phyloP scores from a whole-genome alignment of 2,888 invertebrate genomes.

The Helicoverpa assulta region DNA sequence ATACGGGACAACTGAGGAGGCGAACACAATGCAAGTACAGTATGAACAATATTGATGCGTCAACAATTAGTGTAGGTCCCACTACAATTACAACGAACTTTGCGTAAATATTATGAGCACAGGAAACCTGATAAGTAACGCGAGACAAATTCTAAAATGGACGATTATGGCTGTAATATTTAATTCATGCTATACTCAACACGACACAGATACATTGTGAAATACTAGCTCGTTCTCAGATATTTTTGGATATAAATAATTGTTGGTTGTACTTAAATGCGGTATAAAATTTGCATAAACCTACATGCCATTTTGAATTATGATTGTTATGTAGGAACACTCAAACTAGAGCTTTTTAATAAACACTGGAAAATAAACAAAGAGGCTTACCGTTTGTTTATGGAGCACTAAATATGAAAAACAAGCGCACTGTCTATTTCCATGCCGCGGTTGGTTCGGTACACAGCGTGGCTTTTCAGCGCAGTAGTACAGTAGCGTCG shows the following conservation, averaged over 20 bases:
- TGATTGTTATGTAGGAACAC: background rate
- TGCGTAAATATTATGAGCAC: constrained; percentile 47
- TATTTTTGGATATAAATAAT: constrained; percentile 1
- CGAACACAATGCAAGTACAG: no score
- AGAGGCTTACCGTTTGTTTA: constrained; percentile 67
- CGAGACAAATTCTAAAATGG: constrained; percentile 43
- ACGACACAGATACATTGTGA: constrained; percentile 1
- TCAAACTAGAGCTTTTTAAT: background rate
- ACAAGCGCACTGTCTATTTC: constrained; percentile 68
- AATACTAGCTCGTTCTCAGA: background rate
- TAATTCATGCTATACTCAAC: constrained; percentile 1
- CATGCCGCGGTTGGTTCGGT: constrained; percentile 70
- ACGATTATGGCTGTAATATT: constrained; percentile 18
- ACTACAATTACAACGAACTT: constrained; percentile 13
- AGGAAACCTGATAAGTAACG: constrained; percentile 44
- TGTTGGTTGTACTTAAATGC: background rate
- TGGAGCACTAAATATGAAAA: constrained; percentile 68
- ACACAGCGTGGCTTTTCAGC: constrained; percentile 54
- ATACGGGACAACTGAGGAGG: no score
- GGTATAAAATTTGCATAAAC: background rate
- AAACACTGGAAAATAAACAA: background rate
- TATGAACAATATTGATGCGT: no score
- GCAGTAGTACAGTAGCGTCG: constrained; percentile 60
- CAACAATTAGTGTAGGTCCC: no score
- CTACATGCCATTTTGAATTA: constrained; percentile 5